Evolutionary conservation across 2,113 vertebrate species (phyloP).

Genomic region (Cochlearius cochlearius): DNA sequence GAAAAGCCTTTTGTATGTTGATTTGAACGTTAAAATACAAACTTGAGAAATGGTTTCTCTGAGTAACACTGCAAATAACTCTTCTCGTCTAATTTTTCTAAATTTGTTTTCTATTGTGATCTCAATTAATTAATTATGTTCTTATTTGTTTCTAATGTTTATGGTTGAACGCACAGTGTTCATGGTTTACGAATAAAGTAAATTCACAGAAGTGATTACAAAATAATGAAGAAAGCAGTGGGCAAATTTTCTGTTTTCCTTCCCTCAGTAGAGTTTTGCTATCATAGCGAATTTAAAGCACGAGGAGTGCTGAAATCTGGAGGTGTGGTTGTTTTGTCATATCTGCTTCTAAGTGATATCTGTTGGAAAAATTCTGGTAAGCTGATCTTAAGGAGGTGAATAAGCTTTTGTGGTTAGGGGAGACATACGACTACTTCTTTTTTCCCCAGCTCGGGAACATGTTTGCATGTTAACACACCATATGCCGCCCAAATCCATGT

Average conservation of each 20-base stretch:
- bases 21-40: not conserved
- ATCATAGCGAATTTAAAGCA: not conserved
- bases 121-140: not conserved
- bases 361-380: not conserved
- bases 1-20: not conserved
- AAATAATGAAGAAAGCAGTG: not conserved
- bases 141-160: not conserved
- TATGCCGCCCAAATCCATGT: not conserved
- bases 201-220: not conserved
- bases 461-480: not conserved
- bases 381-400: not conserved
- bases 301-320: not conserved
- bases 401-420: not conserved
- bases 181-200: not conserved
- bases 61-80: not conserved
- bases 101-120: not conserved
- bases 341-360: not conserved
- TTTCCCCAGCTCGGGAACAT: not conserved
- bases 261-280: not conserved
- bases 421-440: not conserved
- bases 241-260: not conserved
- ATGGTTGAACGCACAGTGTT: not conserved
- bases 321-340: constrained; percentile 43
- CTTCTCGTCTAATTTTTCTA: not conserved
- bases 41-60: not conserved